phyloP scores from a whole-genome alignment of 1,140 invertebrate genomes.

The Aphelenchoides fujianensis region DNA sequence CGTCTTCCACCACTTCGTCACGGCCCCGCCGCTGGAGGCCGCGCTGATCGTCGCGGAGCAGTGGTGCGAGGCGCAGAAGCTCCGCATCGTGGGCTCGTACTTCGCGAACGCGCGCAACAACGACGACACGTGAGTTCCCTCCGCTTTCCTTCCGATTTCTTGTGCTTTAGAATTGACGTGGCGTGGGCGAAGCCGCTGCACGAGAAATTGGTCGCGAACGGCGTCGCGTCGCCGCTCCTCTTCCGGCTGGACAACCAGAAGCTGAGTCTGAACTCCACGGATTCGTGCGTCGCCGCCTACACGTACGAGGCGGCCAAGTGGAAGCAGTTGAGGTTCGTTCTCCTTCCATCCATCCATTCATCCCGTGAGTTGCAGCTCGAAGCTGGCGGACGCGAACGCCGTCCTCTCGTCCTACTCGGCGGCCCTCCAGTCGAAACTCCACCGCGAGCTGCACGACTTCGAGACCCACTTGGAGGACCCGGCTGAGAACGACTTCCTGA shows the following conservation, averaged over 20 bases:
- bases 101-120: constrained; percentile 21
- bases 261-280: constrained; percentile 9
- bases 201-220: constrained; percentile 10
- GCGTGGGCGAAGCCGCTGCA: constrained; percentile 19
- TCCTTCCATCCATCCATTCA: not conserved
- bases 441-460: constrained; percentile 23
- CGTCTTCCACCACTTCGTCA: constrained; percentile 12
- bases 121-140: constrained; percentile 6
- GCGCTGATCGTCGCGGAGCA: constrained; percentile 4
- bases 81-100: constrained; percentile 21
- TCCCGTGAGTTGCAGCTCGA: not conserved
- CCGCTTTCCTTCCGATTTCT: not conserved
- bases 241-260: constrained; percentile 17
- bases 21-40: constrained; percentile 16
- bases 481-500: constrained; percentile 12
- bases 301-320: constrained; percentile 16
- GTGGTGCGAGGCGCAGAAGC: constrained; percentile 7
- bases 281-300: constrained; percentile 17
- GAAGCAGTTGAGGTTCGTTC: constrained; percentile 10
- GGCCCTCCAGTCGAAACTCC: constrained; percentile 19
- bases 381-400: constrained; percentile 5
- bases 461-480: constrained; percentile 28
- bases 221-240: not conserved
- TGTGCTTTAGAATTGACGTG: constrained; percentile 20
- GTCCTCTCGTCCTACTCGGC: not conserved